These are phyloP conservation scores for Mormyrus lacerda DNA, from an alignment of 2,113 vertebrate genomes.

Conservation along the genomic window DNA sequence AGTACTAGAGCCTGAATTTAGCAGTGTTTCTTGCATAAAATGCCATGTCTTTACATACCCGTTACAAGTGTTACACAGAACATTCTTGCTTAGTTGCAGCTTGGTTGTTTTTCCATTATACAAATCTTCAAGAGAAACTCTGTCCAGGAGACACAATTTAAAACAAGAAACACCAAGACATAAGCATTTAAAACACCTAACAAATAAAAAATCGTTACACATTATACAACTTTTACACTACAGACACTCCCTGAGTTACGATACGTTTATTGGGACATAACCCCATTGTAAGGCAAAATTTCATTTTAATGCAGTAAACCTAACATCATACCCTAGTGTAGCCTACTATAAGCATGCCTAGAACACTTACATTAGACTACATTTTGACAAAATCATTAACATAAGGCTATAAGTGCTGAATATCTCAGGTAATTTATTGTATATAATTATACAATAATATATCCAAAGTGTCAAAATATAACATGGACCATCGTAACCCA, in stretches of 20 bases:
- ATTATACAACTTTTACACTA: neutral
- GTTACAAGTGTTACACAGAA: constrained; percentile 87
- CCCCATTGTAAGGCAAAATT: neutral
- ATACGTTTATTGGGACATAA: neutral
- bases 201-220: neutral
- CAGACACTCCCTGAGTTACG: neutral
- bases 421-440: neutral
- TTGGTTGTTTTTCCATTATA: constrained; percentile 99
- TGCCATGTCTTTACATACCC: constrained; percentile 69
- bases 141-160: constrained; percentile 43
- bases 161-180: neutral
- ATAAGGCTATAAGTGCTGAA: neutral
- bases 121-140: constrained; percentile 95
- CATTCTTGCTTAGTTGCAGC: constrained; percentile 98
- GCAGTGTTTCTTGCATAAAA: neutral
- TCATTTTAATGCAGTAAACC: neutral
- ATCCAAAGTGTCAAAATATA: too few relatives aligned
- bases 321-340: neutral
- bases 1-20: neutral
- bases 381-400: neutral
- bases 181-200: neutral
- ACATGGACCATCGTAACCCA: neutral
- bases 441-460: too few relatives aligned
- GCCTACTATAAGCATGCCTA: neutral
- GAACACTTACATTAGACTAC: neutral